Percentiles rank a stretch among this genome's conserved stretches.
These are phyloP conservation scores for Laterallus jamaicensis DNA, from an alignment of 2,113 vertebrate genomes.

Conservation along the genomic window DNA sequence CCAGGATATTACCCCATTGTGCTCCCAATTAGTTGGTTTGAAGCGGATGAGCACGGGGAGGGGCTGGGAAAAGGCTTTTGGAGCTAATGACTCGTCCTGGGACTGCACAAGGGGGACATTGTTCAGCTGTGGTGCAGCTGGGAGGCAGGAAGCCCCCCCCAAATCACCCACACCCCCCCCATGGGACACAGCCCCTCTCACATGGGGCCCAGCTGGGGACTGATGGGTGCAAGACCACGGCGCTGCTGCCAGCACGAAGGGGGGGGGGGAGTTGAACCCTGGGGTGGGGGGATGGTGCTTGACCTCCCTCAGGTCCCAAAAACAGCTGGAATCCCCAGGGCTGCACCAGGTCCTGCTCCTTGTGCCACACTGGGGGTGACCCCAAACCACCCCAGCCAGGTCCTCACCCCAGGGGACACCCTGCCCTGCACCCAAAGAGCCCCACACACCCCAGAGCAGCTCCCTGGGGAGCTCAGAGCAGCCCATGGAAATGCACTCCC, in stretches of 20 bases:
- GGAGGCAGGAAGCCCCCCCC: neutral
- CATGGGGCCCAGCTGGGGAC: neutral
- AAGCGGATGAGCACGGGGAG: neutral
- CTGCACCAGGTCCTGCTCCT: neutral
- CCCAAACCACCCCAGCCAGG: neutral
- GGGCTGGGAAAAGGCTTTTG: neutral
- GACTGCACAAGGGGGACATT: conserved; percentile 9
- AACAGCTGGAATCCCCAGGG: too few species aligned
- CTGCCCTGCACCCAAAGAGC: neutral
- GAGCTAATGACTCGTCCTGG: neutral
- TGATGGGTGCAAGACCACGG: neutral
- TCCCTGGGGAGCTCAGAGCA: neutral
- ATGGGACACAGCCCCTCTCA: neutral
- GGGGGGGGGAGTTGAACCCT: too few species aligned
- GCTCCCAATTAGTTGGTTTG: neutral
- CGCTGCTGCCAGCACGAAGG: neutral
- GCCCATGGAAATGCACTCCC: accelerated
- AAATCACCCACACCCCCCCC: neutral
- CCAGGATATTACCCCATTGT: neutral
- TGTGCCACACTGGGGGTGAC: neutral
- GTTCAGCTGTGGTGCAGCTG: neutral
- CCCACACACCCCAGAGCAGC: neutral
- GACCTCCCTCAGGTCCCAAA: neutral
- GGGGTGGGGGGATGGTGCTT: too few species aligned
- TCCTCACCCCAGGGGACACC: neutral